These are phyloP conservation scores for Fragum whitleyi DNA, from an alignment of 2,888 invertebrate genomes.

Conservation along the genomic window DNA sequence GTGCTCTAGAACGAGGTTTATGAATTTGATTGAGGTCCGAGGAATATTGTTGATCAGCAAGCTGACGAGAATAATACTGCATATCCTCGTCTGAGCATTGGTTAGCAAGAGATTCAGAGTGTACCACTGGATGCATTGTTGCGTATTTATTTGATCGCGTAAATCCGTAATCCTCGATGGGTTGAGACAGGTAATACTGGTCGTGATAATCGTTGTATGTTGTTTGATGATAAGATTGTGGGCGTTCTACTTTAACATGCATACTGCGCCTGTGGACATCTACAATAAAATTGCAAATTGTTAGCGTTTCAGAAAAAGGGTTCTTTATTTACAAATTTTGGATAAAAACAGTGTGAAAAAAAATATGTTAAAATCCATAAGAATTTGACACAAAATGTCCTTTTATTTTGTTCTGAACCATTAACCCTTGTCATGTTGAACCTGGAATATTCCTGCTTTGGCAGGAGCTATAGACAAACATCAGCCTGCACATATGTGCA, in stretches of 20 bases:
- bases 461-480: too few species aligned
- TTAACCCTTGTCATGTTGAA: too few species aligned
- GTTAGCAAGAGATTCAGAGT: slow-evolving; percentile 13
- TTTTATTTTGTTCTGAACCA: too few species aligned
- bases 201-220: slow-evolving; percentile 39
- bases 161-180: slow-evolving; percentile 41
- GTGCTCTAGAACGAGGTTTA: slow-evolving; percentile 54
- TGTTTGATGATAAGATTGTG: slow-evolving; percentile 54
- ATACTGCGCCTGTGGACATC: slow-evolving; percentile 46
- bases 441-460: too few species aligned
- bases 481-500: too few species aligned
- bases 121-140: slow-evolving; percentile 42
- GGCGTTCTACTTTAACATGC: slow-evolving; percentile 43
- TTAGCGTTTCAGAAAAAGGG: background rate
- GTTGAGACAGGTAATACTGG: slow-evolving; percentile 59
- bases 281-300: slow-evolving; percentile 20
- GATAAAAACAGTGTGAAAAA: too few species aligned
- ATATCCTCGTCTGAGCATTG: slow-evolving; percentile 27
- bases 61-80: slow-evolving; percentile 30
- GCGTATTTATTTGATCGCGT: slow-evolving; percentile 48
- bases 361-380: too few species aligned
- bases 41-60: slow-evolving; percentile 32
- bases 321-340: background rate
- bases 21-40: slow-evolving; percentile 17
- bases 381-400: too few species aligned